Conservation (phyloP, 2,113 vertebrate species). For the Gambusia affinis region DNA sequence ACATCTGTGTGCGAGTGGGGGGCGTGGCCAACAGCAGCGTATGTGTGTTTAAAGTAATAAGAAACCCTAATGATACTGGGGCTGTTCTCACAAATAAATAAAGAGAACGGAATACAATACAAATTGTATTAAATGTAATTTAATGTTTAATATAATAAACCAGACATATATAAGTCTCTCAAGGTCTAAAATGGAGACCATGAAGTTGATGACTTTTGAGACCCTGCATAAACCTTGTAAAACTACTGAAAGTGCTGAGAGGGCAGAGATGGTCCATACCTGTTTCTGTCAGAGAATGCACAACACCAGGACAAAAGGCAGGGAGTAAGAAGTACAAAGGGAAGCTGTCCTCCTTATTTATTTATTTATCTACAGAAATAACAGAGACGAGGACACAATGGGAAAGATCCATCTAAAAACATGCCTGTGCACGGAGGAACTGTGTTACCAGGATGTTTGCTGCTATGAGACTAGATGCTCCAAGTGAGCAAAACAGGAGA, state of each 20-base stretch:
- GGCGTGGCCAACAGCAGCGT: no score
- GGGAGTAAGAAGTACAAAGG: not conserved
- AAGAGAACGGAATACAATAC: slow-evolving; percentile 2
- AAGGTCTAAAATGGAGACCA: not conserved
- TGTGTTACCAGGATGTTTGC: not conserved
- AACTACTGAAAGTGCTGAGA: not conserved
- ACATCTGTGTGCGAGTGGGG: no score
- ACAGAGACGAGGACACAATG: not conserved
- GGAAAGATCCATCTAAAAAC: not conserved
- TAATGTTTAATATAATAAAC: not conserved
- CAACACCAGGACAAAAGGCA: not conserved
- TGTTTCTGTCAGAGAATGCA: not conserved
- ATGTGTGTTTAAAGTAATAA: no score
- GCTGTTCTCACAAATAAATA: no score
- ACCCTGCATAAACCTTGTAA: not conserved
- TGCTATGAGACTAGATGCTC: no score
- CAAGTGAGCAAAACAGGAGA: no score
- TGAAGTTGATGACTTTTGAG: not conserved
- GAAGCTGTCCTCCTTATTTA: not conserved
- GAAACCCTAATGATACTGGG: no score
- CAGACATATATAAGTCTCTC: not conserved
- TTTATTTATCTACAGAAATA: not conserved
- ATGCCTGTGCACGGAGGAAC: not conserved
- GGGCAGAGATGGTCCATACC: not conserved
- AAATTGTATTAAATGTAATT: not conserved